Conservation (phyloP, 1,140 invertebrate genomes). For the Halictus rubicundus region DNA sequence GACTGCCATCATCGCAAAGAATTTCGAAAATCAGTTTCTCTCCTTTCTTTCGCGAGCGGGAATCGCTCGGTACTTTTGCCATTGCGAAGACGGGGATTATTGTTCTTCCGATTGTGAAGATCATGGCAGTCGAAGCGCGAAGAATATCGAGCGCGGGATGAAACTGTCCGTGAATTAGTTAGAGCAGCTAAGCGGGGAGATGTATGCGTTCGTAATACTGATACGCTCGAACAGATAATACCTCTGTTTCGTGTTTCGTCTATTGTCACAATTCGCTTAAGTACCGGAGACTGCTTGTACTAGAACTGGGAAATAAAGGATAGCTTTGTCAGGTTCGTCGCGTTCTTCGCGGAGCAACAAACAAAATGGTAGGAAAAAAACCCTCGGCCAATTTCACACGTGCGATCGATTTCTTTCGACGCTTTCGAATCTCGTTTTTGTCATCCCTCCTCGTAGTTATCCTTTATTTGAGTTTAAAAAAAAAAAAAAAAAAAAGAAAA, state of each 20-base stretch:
- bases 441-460: not conserved
- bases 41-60: too few relatives aligned
- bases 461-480: slow-evolving; percentile 19
- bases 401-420: not conserved
- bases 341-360: not conserved
- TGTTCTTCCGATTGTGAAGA: too few relatives aligned
- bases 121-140: too few relatives aligned
- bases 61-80: too few relatives aligned
- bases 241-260: slow-evolving; percentile 20
- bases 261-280: slow-evolving; percentile 53
- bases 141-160: too few relatives aligned
- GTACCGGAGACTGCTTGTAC: slow-evolving; percentile 52
- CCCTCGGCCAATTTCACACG: too few relatives aligned
- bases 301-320: slow-evolving; percentile 31
- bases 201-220: slow-evolving; percentile 39
- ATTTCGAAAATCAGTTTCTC: too few relatives aligned
- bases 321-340: not conserved
- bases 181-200: slow-evolving; percentile 16
- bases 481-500: too few relatives aligned
- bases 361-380: not conserved
- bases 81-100: too few relatives aligned
- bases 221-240: slow-evolving; percentile 28
- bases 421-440: not conserved
- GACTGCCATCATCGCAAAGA: too few relatives aligned
- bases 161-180: not conserved